Base-by-base conservation (phyloP, 1,140 invertebrate genomes). In the Drosophila erecta region DNA sequence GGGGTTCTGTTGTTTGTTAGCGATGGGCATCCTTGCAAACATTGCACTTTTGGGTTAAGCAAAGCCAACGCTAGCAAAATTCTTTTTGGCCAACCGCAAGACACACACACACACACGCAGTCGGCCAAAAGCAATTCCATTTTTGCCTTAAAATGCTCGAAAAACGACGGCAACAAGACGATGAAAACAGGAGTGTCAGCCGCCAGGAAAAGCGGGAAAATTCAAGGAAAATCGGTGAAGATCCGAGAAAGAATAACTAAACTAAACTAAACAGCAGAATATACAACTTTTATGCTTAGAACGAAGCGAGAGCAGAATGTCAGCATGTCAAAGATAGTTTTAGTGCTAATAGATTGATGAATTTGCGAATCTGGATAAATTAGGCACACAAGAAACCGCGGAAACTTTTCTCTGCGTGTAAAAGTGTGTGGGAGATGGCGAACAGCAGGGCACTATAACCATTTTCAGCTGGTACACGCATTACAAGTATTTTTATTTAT, bases 41-140 rank as follows among this genome's bases (percentile, higher is more conserved):
- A 76, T 76, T 76, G 74, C 74, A 76, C 62, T 76, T 69, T 76
- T 60, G 54, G 74, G 74, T 76, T 76, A 76, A 76, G 73, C 62
- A 76, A 66, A 59, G 72, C 60, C 44, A 76, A 61, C 49, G 62
- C 55, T 40, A 37, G 72, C 62, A 61, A 55, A 61, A 61, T 59
- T 30, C 44, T 44, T 66, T 75, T 76, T 43, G 73, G 64, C 55
- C 33, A 70, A 58, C 56, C 64, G 40, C 74, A 76, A 69, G 58
- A 59, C 40, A 47, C 55, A 35, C 64, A 20, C 64, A 69, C 47
- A 27, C 46, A 56, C 65, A 54, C 47, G 67, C 67, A 70, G 27
- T 57, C 51, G 20, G 41, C 62, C 55, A 69, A 83, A 74, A 75
- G 79, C 79, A 83, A 81, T 83, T 83, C 75, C 69, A 83, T 66